Evolutionary conservation across 1,140 invertebrate genomes (phyloP), one percentile per base, ranked within the genome.

Genomic region (Drosophila tristis): DNA sequence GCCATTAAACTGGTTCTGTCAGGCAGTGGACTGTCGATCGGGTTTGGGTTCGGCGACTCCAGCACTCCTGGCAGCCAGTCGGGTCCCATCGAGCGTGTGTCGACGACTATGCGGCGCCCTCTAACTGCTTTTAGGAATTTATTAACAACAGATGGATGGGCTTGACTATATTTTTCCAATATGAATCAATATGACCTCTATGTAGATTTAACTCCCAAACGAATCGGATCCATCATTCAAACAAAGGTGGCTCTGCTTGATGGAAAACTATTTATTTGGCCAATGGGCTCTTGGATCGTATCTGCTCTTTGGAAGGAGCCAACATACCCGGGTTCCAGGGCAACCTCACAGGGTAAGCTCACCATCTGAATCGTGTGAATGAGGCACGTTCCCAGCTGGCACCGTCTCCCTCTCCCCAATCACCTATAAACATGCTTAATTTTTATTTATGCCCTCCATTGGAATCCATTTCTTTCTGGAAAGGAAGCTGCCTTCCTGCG

Each of bases 1-100:
- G 79, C 84, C 82, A 87, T 89, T 87, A 87, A 87, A 87, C 82
- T 87, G 82, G 82, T 87, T 87, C 82, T 87, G 79, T 78, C 80
- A 77, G 60, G 35, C 48, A 25, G 44, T 65, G 54, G 54, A 23
- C 62, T 59, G 72, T 64, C 72, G 72, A 74, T 74, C 53, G 70
- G 44, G 29, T 45, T 35, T 67, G 16, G 43, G 39, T 39, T 64
- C 29, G 31, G 23, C 59, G 11, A 13, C 11, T 11, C 57, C 62
- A 48, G 4, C 62, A 63, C 59, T 65, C 63, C 63, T 65, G 64
- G 11, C 35, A 11, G 35, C 4, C 35, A 39, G 35, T 39, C 35
- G 35, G 11, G 11, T 9, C 8, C 9, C 31, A 4, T 9, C 31
- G 8, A 13, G 35, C 11, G 11, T 39, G 35, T 11, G 11, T 39